phyloP scores from a whole-genome alignment of 2,113 vertebrate species.

The Vidua chalybeata region DNA sequence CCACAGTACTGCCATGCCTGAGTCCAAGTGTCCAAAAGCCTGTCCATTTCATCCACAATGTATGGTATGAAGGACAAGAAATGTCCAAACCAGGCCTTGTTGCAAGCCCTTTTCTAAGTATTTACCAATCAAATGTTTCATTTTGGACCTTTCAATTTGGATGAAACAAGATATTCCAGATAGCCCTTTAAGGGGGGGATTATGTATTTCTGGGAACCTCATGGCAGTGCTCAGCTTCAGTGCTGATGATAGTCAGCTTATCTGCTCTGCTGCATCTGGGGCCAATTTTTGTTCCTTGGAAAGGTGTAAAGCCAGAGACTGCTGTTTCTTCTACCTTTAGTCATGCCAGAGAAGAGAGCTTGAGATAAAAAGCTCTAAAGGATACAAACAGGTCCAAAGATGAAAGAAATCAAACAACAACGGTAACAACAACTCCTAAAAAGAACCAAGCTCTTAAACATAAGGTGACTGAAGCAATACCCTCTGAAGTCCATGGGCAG shows the following conservation, averaged over 20 bases:
- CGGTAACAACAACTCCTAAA: not conserved
- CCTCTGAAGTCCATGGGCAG: not conserved
- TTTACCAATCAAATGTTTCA: not conserved
- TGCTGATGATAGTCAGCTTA: not conserved
- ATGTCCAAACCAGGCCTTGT: not conserved
- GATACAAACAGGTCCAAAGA: not conserved
- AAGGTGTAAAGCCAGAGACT: not conserved
- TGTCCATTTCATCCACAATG: not conserved
- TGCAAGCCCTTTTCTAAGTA: not conserved
- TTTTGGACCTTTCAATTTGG: not conserved
- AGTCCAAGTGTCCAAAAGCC: not conserved
- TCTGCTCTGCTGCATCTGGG: not conserved
- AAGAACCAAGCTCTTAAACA: not conserved
- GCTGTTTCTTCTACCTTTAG: not conserved
- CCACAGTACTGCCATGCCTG: accelerated
- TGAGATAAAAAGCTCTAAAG: not conserved
- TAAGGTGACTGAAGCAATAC: not conserved
- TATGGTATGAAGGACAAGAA: not conserved
- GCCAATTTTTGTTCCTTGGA: not conserved
- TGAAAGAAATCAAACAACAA: not conserved
- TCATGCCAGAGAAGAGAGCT: not conserved
- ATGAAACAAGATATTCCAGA: not conserved
- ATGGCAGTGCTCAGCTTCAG: not conserved
- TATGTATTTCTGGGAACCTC: not conserved
- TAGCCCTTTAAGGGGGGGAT: not conserved